Percentiles rank a stretch among this genome's conserved stretches.
Conservation (phyloP, 2,888 invertebrate genomes). For the Hypena proboscidalis region DNA sequence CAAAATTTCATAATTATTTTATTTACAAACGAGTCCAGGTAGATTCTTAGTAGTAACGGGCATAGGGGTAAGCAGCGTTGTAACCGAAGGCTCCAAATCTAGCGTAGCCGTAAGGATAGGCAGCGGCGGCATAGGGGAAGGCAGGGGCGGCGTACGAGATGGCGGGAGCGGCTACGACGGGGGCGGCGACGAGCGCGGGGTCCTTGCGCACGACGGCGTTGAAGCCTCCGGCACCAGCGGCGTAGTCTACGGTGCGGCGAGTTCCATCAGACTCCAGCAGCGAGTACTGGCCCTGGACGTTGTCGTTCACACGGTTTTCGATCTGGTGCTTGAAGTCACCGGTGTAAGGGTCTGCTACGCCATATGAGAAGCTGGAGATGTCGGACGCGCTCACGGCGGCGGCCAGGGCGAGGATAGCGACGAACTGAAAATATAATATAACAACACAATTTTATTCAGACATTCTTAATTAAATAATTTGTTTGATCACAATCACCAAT, state of each 20-base stretch:
- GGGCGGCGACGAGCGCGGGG: conserved; percentile 56
- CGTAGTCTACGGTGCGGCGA: conserved; percentile 82
- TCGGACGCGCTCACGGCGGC: conserved; percentile 52
- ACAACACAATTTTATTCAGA: no score
- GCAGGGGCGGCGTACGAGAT: conserved; percentile 33
- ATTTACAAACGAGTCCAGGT: conserved; percentile 27
- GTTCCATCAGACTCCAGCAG: conserved; percentile 81
- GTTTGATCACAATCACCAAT: no score
- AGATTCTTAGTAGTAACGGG: conserved; percentile 30
- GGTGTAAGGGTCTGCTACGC: conserved; percentile 78
- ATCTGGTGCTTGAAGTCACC: conserved; percentile 81
- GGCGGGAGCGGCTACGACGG: no score
- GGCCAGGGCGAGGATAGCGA: conserved; percentile 59
- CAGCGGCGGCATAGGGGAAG: conserved; percentile 33
- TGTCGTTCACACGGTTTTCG: conserved; percentile 54
- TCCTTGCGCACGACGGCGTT: conserved; percentile 83
- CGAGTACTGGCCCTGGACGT: conserved; percentile 59
- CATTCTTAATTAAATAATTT: no score
- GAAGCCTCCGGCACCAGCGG: conserved; percentile 80
- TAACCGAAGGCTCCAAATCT: conserved; percentile 17
- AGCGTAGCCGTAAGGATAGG: conserved; percentile 23
- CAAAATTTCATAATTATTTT: conserved; percentile 28
- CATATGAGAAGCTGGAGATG: conserved; percentile 76
- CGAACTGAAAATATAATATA: conserved; percentile 52
- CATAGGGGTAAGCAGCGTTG: conserved; percentile 39